Base-by-base conservation (phyloP, 2,888 invertebrate species). In the Beris chalybata region DNA sequence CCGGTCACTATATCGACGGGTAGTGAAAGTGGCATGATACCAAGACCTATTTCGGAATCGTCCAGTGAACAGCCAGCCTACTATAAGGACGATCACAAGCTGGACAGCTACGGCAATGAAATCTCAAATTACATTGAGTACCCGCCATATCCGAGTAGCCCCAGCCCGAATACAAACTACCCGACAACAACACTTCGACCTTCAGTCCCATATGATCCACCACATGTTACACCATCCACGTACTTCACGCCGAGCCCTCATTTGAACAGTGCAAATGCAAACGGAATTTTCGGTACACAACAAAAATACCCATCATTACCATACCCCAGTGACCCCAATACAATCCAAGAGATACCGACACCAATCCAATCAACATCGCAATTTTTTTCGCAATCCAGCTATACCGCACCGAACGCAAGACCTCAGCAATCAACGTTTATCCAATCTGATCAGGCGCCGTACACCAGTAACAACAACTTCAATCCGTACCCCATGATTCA, bases 171-270 rank as follows among this genome's bases (percentile, higher is more conserved):
- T 45, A 31, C 44, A 30, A 15, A 45, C 11, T 54, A 66, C 72
- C 13, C 76, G 73, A 61, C 74, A 75, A 0, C 73, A 76, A 12
- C 69, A 74, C 3, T 72, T 73, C 6, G 22, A 9, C 44, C 44
- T 4, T 31, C 44, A 11, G 44, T 45, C 13, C 11, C 59, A 30
- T 53, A 32, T 30, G 31, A 59, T 22, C 43, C 57, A 9, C 52
- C 44, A 13, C 44, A 56, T 29, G 29, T 54, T n/a, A 75, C 74
- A 0, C 73, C 77, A 4, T 71, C 74, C 4, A 72, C 73, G 22
- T 77, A 72, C 59, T 79, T 77, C 52, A 79, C 79, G 1, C 76
- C 78, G 1, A 79, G 76, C 70, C 77, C 78, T 1, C 79, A 80
- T 72, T 73, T 79, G 2, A 74, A 74, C 30, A 75, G 78, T 31